Evolutionary conservation across 2,888 invertebrate species (phyloP).

Genomic region (Platyscelio sp.): DNA sequence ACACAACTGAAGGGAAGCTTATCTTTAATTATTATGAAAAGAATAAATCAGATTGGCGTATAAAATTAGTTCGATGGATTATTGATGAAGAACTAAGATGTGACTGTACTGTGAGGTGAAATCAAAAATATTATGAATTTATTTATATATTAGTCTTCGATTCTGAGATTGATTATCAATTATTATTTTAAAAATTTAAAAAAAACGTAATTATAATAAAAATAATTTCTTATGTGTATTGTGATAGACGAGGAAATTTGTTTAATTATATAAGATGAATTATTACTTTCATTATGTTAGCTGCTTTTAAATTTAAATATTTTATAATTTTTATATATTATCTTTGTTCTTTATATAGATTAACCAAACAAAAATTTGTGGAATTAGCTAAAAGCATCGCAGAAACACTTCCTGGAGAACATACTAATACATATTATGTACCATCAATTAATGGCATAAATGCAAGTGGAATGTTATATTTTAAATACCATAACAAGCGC

Average conservation of each 20-base stretch:
- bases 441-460: neutral
- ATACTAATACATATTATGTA: constrained; percentile 2
- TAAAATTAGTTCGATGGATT: constrained; percentile 4
- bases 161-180: no score
- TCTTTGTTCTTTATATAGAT: neutral
- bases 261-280: no score
- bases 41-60: constrained; percentile 3
- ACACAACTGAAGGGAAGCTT: neutral
- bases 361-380: constrained; percentile 5
- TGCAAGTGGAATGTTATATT: constrained; percentile 16
- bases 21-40: neutral
- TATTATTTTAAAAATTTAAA: no score
- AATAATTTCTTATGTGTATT: no score
- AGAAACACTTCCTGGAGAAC: constrained; percentile 2
- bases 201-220: no score
- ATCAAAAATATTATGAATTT: no score
- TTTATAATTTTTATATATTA: neutral
- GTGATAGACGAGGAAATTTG: no score
- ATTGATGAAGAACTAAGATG: constrained; percentile 24
- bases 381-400: neutral
- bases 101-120: no score
- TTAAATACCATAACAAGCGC: neutral
- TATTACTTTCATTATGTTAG: no score
- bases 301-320: no score
- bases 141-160: no score